These are phyloP conservation scores for Tetanocera ferruginea DNA, from an alignment of 2,888 invertebrate species.

Conservation along the genomic window DNA sequence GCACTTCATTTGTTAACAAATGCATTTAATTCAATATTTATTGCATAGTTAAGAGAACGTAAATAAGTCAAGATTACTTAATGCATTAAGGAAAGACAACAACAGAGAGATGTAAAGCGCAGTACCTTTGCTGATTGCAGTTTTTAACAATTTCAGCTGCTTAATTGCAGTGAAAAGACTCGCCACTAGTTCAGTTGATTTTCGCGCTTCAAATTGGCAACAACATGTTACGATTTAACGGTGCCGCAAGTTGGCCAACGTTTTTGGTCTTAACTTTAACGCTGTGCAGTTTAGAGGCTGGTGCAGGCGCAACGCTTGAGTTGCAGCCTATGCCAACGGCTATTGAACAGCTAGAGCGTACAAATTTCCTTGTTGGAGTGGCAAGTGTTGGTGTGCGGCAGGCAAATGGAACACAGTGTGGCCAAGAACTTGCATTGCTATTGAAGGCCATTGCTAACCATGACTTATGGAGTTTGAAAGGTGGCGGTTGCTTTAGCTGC, in stretches of 20 bases:
- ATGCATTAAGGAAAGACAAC: not conserved
- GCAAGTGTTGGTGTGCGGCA: conserved; percentile 52
- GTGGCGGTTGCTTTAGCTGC: conserved; percentile 45
- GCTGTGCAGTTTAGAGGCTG: not conserved
- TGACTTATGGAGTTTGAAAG: conserved; percentile 58
- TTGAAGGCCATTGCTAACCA: conserved; percentile 51
- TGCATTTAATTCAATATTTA: not conserved
- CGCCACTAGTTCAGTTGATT: conserved; percentile 41
- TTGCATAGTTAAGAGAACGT: not conserved
- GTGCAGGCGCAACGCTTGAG: not conserved
- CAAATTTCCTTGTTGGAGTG: conserved; percentile 60
- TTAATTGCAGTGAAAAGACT: not conserved
- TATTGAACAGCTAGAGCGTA: conserved; percentile 40
- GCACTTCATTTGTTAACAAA: not conserved
- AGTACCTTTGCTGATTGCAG: not conserved
- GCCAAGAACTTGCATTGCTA: conserved; percentile 55
- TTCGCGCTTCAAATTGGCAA: conserved; percentile 46
- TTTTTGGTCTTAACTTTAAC: not conserved
- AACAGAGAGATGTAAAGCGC: not conserved
- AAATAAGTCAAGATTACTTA: conserved; percentile 6
- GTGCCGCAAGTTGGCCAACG: conserved; percentile 12
- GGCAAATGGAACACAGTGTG: conserved; percentile 53
- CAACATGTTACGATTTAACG: conserved; percentile 32
- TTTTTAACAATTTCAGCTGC: not conserved
- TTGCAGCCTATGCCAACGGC: not conserved